These are phyloP conservation scores for Coracias cyanogaster DNA, from an alignment of 2,797 vertebrate genomes.

Conservation along the genomic window DNA sequence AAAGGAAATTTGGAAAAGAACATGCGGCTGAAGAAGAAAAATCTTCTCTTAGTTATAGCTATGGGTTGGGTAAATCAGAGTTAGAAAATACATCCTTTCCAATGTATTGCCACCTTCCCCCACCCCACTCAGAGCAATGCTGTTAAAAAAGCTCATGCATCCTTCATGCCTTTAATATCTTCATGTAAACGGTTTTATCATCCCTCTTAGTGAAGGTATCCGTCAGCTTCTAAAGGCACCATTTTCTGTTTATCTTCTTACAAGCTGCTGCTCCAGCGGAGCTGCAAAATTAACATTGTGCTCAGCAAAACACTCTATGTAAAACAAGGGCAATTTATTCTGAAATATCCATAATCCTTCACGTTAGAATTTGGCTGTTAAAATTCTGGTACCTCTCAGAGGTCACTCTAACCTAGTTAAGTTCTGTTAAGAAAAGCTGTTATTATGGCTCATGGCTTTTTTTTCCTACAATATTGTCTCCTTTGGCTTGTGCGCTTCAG, in stretches of 20 bases:
- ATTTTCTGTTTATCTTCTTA: constrained; percentile 65
- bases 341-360: constrained; percentile 72
- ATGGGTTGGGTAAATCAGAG: neutral
- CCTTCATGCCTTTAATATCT: neutral
- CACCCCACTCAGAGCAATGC: neutral
- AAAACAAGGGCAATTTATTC: constrained; percentile 75
- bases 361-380: constrained; percentile 69
- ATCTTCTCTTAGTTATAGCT: neutral
- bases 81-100: neutral
- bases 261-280: constrained; percentile 24
- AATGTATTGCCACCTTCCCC: neutral
- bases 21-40: neutral
- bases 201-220: neutral
- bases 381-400: constrained; percentile 57
- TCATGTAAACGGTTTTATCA: neutral
- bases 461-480: constrained; percentile 41
- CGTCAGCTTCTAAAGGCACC: neutral
- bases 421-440: constrained; percentile 60
- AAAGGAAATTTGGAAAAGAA: neutral
- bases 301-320: constrained; percentile 57
- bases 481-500: neutral
- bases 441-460: constrained; percentile 49
- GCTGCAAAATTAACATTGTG: constrained; percentile 61
- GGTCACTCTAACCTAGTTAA: constrained; percentile 74
- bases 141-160: neutral